phyloP scores from a whole-genome alignment of 2,888 invertebrate genomes.

The Cataglyphis livida region DNA sequence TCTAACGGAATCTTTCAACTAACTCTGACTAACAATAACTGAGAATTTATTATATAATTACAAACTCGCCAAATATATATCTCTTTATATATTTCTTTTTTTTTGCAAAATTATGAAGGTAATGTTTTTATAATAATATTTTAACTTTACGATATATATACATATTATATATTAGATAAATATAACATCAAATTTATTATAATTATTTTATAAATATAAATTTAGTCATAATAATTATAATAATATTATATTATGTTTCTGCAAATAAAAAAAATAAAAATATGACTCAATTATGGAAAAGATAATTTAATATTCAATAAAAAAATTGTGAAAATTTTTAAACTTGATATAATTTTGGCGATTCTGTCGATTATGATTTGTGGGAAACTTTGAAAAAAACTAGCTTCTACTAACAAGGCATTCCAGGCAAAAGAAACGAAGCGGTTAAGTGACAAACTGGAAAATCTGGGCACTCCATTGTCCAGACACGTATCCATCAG shows the following conservation, averaged over 20 bases:
- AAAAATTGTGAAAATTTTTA: not conserved
- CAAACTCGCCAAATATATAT: constrained; percentile 14
- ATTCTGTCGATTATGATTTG: not conserved
- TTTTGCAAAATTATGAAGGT: not conserved
- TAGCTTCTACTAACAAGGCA: constrained; percentile 78
- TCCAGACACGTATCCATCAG: constrained; percentile 84
- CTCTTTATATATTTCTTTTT: not conserved
- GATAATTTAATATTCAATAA: not conserved
- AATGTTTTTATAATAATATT: not conserved
- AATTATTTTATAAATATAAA: not conserved
- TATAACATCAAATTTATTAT: not conserved
- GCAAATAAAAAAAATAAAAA: not conserved
- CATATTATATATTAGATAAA: not conserved
- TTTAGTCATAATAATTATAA: too few relatives aligned
- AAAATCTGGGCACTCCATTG: constrained; percentile 82
- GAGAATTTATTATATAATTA: not conserved
- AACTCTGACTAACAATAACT: constrained; percentile 8
- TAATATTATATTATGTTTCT: not conserved
- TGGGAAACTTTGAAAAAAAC: constrained; percentile 29
- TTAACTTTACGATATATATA: not conserved
- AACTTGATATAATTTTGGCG: constrained; percentile 16
- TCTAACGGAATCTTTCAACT: constrained; percentile 11
- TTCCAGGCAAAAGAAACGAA: constrained; percentile 81
- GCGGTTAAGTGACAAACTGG: constrained; percentile 82
- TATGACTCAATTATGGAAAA: not conserved